phyloP scores from a whole-genome alignment of 1,140 invertebrate genomes.

The Bactericera cockerelli region DNA sequence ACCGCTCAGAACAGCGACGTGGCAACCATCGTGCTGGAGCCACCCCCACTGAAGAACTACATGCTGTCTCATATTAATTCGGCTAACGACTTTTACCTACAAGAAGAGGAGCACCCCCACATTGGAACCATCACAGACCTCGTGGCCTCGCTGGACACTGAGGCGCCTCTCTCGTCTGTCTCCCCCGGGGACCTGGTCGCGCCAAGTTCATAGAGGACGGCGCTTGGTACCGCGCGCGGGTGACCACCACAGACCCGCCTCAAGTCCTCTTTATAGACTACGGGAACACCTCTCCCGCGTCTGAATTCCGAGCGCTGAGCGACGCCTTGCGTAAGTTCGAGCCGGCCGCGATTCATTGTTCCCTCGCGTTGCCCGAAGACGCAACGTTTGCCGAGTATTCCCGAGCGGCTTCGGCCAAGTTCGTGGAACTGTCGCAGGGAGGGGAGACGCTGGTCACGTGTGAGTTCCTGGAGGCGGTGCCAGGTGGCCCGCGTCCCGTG shows the following conservation, averaged over 20 bases:
- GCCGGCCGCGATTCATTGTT: constrained; percentile 30
- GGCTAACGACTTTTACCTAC: constrained; percentile 47
- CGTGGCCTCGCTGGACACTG: constrained; percentile 13
- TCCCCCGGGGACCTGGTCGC: not conserved
- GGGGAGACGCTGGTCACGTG: constrained; percentile 23
- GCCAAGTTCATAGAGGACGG: constrained; percentile 11
- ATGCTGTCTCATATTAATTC: constrained; percentile 39
- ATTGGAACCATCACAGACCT: constrained; percentile 41
- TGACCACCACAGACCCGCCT: constrained; percentile 36
- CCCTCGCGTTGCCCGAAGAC: constrained; percentile 25
- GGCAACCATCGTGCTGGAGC: not conserved
- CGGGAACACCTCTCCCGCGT: constrained; percentile 32
- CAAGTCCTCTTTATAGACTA: constrained; percentile 41
- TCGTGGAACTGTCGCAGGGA: constrained; percentile 25
- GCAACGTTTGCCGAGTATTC: constrained; percentile 25
- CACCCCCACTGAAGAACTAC: not conserved
- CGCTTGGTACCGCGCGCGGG: constrained; percentile 1
- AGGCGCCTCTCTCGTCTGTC: not conserved
- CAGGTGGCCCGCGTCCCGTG: not conserved
- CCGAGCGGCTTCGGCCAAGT: constrained; percentile 24
- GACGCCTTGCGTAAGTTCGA: constrained; percentile 27
- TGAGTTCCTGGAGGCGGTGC: not conserved
- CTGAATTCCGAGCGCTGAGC: constrained; percentile 29
- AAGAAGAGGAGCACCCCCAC: constrained; percentile 36
- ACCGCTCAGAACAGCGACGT: not conserved